These are phyloP conservation scores for Shargacucullia verbasci DNA, from an alignment of 2,888 invertebrate species.

Conservation along the genomic window DNA sequence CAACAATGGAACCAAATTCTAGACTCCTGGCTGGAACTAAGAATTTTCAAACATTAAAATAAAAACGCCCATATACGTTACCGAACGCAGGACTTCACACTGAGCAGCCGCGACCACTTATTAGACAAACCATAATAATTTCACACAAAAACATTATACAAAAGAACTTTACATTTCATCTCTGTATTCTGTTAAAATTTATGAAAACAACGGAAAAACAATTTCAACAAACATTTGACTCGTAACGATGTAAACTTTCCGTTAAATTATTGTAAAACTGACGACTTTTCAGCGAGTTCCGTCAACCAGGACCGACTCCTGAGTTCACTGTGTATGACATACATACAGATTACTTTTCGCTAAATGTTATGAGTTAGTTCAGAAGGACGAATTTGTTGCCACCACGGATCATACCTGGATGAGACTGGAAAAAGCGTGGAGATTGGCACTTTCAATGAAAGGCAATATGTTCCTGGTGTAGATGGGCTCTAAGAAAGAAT, in stretches of 20 bases:
- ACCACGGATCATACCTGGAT: too few species aligned
- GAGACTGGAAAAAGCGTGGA: not conserved
- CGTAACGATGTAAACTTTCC: conserved; percentile 31
- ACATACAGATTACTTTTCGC: conserved; percentile 26
- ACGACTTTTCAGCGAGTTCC: conserved; percentile 24
- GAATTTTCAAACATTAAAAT: too few species aligned
- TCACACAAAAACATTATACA: not conserved
- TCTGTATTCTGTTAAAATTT: conserved; percentile 19
- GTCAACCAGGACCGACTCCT: not conserved
- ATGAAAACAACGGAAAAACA: conserved; percentile 24
- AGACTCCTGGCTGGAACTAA: too few species aligned
- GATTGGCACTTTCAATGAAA: not conserved
- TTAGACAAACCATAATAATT: not conserved
- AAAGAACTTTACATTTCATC: conserved; percentile 7
- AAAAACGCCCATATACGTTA: too few species aligned
- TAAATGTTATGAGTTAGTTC: conserved; percentile 5
- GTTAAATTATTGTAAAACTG: conserved; percentile 46
- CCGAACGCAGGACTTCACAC: too few species aligned
- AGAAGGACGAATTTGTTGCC: not conserved
- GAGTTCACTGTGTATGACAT: conserved; percentile 6
- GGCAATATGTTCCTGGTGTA: too few species aligned
- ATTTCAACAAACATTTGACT: conserved; percentile 35
- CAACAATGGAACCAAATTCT: too few species aligned
- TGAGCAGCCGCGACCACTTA: too few species aligned
- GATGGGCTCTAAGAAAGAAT: too few species aligned